Evolutionary conservation across 2,797 vertebrate genomes (phyloP), one percentile per base, ranked within the genome.

Genomic region (Pipistrellus nathusii): DNA sequence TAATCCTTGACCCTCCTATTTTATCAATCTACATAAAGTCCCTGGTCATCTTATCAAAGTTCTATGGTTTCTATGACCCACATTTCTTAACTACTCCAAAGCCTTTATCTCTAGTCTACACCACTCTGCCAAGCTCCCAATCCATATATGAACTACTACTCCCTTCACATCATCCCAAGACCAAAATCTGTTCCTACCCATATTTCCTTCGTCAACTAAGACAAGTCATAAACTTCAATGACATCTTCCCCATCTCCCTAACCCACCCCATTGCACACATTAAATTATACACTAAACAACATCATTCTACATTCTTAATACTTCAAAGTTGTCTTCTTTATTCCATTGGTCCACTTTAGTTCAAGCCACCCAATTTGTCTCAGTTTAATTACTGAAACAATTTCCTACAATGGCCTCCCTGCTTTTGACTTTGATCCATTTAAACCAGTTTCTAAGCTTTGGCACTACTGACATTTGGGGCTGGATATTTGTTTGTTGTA

Each of bases 61-160:
- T 27, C 62, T 83, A 32, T 72, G 51, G 32, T 38, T 90, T 91
- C 23, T 59, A 73, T 38, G 18, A 76, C 20, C 46, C 30, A 35
- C 35, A 32, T 88, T 57, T 86, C 44, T 59, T 78, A 90, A 80
- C 41, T 73, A 85, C 13, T 64, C 82, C 46, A 66, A 66, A 89
- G 76, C 4, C 10, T 87, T 80, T 68, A 15, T 78, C 23, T 78
- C 55, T 32, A 51, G 21, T 76, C 46, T 75, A 69, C 4, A 77
- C 25, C 11, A 41, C 30, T 53, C 64, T 85, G 64, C 55, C 51
- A 46, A 81, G 59, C 57, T 53, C 18, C 46, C 15, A 20, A 55
- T 1, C 12, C 20, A 41, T 2, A 2, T 72, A 44, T 20, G 32
- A 73, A 17, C 25, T 55, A 44, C 32, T n/a, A 23, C 66, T 78